These are phyloP conservation scores for Gephyroberyx darwinii DNA, from an alignment of 2,797 vertebrate genomes.

Conservation along the genomic window DNA sequence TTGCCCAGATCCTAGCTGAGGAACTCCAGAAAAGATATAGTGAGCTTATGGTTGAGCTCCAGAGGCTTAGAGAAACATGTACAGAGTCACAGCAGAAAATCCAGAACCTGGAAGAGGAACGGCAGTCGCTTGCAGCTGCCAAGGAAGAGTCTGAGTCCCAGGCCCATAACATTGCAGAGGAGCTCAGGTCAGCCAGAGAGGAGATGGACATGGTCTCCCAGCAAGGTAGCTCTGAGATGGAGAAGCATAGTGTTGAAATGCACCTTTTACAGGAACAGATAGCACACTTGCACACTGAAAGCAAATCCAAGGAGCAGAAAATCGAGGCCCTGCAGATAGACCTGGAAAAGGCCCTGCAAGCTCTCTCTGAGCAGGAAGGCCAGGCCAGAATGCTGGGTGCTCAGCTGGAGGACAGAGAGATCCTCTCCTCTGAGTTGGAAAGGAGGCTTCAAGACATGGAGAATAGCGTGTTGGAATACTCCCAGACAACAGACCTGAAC, in stretches of 20 bases:
- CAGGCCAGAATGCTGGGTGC: constrained; percentile 79
- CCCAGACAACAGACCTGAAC: constrained; percentile 75
- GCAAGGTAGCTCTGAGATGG: constrained; percentile 71
- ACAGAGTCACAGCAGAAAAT: constrained; percentile 81
- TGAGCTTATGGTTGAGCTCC: constrained; percentile 83
- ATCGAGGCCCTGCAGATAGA: constrained; percentile 85
- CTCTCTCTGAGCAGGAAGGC: constrained; percentile 81
- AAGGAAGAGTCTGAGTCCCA: constrained; percentile 81
- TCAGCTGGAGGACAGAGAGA: constrained; percentile 83
- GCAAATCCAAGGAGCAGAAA: constrained; percentile 85
- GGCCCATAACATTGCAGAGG: constrained; percentile 68
- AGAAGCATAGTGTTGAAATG: constrained; percentile 75
- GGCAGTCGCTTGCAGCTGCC: constrained; percentile 71
- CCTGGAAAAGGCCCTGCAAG: constrained; percentile 78
- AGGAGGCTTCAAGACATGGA: constrained; percentile 77
- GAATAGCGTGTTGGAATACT: constrained; percentile 78
- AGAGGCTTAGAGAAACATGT: constrained; percentile 76
- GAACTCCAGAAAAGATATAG: constrained; percentile 85
- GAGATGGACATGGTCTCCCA: constrained; percentile 76
- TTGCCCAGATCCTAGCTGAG: constrained; percentile 79
- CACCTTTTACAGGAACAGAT: constrained; percentile 86
- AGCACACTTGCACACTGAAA: constrained; percentile 81
- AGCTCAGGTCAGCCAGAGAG: constrained; percentile 77
- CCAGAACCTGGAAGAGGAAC: constrained; percentile 69
- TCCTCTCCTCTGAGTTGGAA: constrained; percentile 75